Evolutionary conservation across 2,888 invertebrate species (phyloP).

Genomic region (Bugula neritina): DNA sequence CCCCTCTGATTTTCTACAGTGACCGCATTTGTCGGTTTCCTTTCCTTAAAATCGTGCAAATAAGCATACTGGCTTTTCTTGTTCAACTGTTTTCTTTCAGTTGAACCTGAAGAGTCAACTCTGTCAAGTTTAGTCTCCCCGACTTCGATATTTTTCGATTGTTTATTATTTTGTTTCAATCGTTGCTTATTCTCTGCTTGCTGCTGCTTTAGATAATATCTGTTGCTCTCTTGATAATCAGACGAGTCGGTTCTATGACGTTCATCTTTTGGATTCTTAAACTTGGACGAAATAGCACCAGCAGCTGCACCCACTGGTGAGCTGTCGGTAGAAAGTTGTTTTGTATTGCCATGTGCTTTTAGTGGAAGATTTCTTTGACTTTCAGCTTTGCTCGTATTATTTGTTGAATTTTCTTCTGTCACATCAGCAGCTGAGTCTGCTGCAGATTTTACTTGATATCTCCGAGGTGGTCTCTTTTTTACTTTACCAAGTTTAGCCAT

Average conservation of each 20-base stretch:
- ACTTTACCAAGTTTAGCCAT: constrained; percentile 10
- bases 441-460: background rate
- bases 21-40: constrained; percentile 5
- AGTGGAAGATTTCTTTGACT: background rate
- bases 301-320: background rate
- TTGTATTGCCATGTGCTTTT: too few species aligned
- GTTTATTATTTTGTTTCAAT: background rate
- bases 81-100: background rate
- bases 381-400: background rate
- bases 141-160: too few species aligned
- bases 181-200: background rate
- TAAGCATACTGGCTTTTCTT: background rate
- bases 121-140: background rate
- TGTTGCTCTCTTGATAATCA: background rate
- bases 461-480: background rate
- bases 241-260: background rate
- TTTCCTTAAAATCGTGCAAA: constrained; percentile 6
- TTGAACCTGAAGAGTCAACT: background rate
- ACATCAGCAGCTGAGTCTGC: background rate
- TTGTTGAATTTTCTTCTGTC: background rate
- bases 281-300: background rate
- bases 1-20: background rate
- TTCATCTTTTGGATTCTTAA: background rate
- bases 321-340: background rate
- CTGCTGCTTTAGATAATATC: background rate